Evolutionary conservation across 2,888 invertebrate genomes (phyloP).

Genomic region (Cerceris rybyensis): DNA sequence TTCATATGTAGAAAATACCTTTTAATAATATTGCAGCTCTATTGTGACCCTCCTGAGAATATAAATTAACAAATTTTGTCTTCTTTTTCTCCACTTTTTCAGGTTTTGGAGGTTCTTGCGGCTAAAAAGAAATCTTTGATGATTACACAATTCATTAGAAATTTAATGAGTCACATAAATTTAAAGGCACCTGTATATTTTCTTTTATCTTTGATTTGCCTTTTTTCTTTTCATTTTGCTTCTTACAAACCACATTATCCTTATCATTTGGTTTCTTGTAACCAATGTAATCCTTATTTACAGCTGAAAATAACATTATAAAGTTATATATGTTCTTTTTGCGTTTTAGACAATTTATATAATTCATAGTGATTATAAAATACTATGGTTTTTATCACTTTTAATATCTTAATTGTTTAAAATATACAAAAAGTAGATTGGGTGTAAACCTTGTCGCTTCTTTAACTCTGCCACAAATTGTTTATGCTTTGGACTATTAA

Average conservation of each 20-base stretch:
- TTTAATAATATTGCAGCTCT: conserved; percentile 82
- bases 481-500: conserved; percentile 86
- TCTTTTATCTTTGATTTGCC: conserved; percentile 70
- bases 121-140: conserved; percentile 21
- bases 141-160: background rate
- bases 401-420: background rate
- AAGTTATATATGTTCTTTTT: background rate
- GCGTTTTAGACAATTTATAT: too few relatives aligned
- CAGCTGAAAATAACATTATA: conserved; percentile 43
- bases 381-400: background rate
- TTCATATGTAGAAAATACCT: conserved; percentile 70
- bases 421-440: background rate
- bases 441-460: conserved; percentile 62
- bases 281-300: conserved; percentile 57
- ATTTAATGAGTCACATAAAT: background rate
- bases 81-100: conserved; percentile 84
- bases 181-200: conserved; percentile 34
- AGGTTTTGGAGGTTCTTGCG: conserved; percentile 63
- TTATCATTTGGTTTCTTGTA: conserved; percentile 73
- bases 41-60: conserved; percentile 87
- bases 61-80: conserved; percentile 89
- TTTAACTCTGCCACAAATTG: conserved; percentile 86
- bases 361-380: too few relatives aligned
- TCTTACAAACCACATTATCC: conserved; percentile 64
- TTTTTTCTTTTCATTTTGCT: conserved; percentile 75